A percentile compares a stretch with the other conserved stretches of the same genome.
These are phyloP conservation scores for Chlorodrepanis virens DNA, from an alignment of 2,113 vertebrate species.

Conservation along the genomic window DNA sequence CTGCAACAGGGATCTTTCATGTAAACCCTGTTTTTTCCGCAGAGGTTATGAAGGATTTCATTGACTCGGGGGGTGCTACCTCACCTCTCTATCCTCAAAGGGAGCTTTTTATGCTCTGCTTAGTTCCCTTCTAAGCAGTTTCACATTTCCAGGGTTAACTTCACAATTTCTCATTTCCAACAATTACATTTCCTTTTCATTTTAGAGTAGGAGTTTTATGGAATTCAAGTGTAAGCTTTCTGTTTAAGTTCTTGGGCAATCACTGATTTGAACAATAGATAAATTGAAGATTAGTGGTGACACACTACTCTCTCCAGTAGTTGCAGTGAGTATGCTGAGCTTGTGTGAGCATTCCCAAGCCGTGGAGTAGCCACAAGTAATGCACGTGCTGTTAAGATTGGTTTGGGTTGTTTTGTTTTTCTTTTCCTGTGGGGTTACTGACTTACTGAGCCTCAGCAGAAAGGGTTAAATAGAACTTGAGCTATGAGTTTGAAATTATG, in stretches of 20 bases:
- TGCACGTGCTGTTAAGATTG: neutral
- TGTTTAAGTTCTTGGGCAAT: neutral
- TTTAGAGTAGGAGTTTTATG: neutral
- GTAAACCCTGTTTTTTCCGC: neutral
- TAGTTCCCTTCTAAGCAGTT: neutral
- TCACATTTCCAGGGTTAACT: neutral
- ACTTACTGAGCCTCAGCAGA: neutral
- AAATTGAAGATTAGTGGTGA: neutral
- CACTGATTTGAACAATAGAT: neutral
- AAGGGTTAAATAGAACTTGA: neutral
- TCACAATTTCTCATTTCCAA: neutral
- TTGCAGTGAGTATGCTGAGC: neutral
- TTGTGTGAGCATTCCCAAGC: neutral
- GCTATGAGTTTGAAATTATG: neutral
- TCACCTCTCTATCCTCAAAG: neutral
- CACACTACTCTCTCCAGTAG: neutral
- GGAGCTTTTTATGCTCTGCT: neutral
- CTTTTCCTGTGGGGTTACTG: neutral
- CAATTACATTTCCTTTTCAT: neutral
- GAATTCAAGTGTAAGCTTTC: neutral
- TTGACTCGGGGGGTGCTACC: neutral
- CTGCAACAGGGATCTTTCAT: rapidly evolving
- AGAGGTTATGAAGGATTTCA: neutral
- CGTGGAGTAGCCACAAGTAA: neutral
- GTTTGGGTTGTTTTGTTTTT: neutral